Evolutionary conservation across 2,888 invertebrate genomes (phyloP).

Genomic region (Euphydryas editha): DNA sequence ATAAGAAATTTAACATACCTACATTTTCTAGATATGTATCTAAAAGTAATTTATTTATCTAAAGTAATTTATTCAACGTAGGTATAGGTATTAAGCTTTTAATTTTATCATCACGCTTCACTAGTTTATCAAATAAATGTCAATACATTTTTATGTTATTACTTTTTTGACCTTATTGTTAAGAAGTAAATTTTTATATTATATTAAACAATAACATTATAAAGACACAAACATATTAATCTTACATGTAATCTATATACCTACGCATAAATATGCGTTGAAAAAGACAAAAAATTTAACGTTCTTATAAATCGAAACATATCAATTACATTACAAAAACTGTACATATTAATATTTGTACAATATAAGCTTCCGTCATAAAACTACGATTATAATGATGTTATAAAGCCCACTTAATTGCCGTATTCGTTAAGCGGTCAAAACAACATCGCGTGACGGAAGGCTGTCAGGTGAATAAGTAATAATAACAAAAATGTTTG

Average conservation of each 20-base stretch:
- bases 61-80: not conserved
- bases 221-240: not conserved
- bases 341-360: not conserved
- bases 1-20: too few species aligned
- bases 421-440: constrained; percentile 18
- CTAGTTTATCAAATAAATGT: not conserved
- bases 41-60: not conserved
- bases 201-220: not conserved
- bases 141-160: constrained; percentile 2
- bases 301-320: too few species aligned
- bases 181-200: constrained; percentile 3
- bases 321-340: not conserved
- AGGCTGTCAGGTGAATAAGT: constrained; percentile 15
- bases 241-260: not conserved
- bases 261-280: not conserved
- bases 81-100: not conserved
- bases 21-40: too few species aligned
- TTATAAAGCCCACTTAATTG: constrained; percentile 1
- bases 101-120: not conserved
- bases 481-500: constrained; percentile 32
- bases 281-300: too few species aligned
- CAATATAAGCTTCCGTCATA: not conserved
- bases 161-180: constrained; percentile 10
- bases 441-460: constrained; percentile 24
- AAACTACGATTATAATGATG: constrained; percentile 11